Evolutionary conservation across 2,888 invertebrate species (phyloP), one percentile per base, ranked within the genome.

Genomic region (Podotricha telesiphe): DNA sequence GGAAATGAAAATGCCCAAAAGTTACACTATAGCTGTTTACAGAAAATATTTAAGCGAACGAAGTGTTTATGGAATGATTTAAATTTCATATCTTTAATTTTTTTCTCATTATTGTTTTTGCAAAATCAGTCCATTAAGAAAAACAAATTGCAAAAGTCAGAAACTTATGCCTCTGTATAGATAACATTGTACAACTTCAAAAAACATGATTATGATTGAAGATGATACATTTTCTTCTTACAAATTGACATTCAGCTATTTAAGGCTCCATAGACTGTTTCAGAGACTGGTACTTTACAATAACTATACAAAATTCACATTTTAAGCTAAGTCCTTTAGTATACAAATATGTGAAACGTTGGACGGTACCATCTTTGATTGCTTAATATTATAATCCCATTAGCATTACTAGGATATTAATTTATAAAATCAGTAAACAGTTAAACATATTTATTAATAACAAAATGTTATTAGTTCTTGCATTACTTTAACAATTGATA

Each of bases 341-440:
- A 4, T 50, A 62, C 3, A 20, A 48, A 62, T 50, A 48, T 50
- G 47, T 20, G 50, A 50, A 50, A 68, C 28, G 17, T 50, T 68
- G 64, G 68, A 64, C 68, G 64, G 64, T 58, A 45, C 47, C 48
- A 64, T 58, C 22, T 50, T 63, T 50, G 13, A 64, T 56, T 50
- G 40, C 19, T 68, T 58, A n/a, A 15, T 42, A n/a, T 17, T 28
- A 45, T 28, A 2, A 20, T 37, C 58, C 34, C 53, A 65, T 34
- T 56, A 56, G 17, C n/a, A n/a, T 28, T 28, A 6, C 6, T 28
- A 4, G 28, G n/a, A n/a, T n/a, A n/a, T n/a, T n/a, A n/a, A n/a
- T n/a, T n/a, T 28, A 28, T 6, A 28, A 28, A 28, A 28, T 28
- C 28, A 28, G 6, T 28, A 28, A 28, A 28, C 28, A 28, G 6